phyloP scores from a whole-genome alignment of 1,140 invertebrate species.

The Platyscapa corneri region DNA sequence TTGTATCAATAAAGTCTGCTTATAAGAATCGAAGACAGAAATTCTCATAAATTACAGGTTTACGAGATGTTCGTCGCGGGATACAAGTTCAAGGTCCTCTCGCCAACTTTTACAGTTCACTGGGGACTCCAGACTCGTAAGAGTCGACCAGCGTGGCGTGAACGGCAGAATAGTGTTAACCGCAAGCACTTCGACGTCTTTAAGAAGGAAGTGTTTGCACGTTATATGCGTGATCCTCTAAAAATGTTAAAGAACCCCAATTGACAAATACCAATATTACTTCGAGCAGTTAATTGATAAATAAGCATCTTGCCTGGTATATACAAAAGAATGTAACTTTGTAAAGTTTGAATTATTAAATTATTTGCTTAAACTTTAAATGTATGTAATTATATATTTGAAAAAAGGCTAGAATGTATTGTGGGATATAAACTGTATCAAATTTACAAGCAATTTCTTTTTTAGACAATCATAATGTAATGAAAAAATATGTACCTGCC shows the following conservation, averaged over 20 bases:
- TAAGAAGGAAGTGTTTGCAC: constrained; percentile 87
- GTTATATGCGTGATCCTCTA: constrained; percentile 82
- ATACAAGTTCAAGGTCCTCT: constrained; percentile 91
- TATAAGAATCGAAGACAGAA: background rate
- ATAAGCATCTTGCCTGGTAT: no score
- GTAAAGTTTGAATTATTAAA: no score
- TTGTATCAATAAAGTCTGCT: no score
- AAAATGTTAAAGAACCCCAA: constrained; percentile 74
- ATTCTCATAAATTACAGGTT: constrained; percentile 77
- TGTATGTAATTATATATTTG: no score
- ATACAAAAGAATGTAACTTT: no score
- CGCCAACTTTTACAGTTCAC: constrained; percentile 92
- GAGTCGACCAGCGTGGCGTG: constrained; percentile 86
- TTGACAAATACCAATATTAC: background rate
- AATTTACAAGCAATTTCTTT: no score
- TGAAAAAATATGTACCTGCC: no score
- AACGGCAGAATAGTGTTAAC: constrained; percentile 89
- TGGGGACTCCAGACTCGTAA: constrained; percentile 89
- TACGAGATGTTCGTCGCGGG: constrained; percentile 95
- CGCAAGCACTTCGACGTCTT: constrained; percentile 87
- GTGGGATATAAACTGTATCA: no score
- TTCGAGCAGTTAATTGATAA: background rate
- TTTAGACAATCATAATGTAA: no score
- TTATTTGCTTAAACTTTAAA: no score
- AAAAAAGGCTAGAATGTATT: no score